These are phyloP conservation scores for Stenolophus ochropezus DNA, from an alignment of 2,888 invertebrate genomes.

Conservation along the genomic window DNA sequence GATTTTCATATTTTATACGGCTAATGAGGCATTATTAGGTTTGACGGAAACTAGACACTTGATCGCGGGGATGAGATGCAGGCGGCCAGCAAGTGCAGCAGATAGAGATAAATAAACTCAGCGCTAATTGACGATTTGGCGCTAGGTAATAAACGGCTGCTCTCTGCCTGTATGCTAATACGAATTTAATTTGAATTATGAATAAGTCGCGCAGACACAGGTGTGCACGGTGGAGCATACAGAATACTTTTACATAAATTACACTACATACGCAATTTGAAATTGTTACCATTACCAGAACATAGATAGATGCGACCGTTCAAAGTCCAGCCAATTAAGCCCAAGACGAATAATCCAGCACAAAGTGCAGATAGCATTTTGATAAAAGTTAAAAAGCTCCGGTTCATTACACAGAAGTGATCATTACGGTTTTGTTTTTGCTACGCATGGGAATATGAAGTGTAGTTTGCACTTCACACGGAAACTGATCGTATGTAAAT, in stretches of 20 bases:
- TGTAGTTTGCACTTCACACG: constrained; percentile 35
- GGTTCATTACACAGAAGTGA: background rate
- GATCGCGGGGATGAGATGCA: background rate
- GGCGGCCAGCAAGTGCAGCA: background rate
- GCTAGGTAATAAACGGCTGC: constrained; percentile 39
- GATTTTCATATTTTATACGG: constrained; percentile 51
- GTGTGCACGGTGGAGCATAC: constrained; percentile 51
- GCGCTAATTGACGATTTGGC: constrained; percentile 48
- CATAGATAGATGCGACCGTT: background rate
- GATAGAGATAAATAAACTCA: constrained; percentile 41
- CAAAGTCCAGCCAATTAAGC: background rate
- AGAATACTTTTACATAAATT: constrained; percentile 57
- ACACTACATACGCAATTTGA: background rate
- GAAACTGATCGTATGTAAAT: constrained; percentile 32
- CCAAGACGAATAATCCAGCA: too few relatives aligned
- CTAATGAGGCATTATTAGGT: constrained; percentile 38
- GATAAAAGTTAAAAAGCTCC: too few relatives aligned
- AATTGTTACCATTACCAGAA: constrained; percentile 9
- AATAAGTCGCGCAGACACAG: constrained; percentile 43
- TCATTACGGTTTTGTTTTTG: background rate
- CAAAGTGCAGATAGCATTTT: too few relatives aligned
- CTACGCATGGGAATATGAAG: constrained; percentile 28
- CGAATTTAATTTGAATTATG: constrained; percentile 59
- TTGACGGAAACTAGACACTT: background rate
- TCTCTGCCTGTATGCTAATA: constrained; percentile 50